phyloP scores from a whole-genome alignment of 2,113 vertebrate species.

The Spilogale gracilis region DNA sequence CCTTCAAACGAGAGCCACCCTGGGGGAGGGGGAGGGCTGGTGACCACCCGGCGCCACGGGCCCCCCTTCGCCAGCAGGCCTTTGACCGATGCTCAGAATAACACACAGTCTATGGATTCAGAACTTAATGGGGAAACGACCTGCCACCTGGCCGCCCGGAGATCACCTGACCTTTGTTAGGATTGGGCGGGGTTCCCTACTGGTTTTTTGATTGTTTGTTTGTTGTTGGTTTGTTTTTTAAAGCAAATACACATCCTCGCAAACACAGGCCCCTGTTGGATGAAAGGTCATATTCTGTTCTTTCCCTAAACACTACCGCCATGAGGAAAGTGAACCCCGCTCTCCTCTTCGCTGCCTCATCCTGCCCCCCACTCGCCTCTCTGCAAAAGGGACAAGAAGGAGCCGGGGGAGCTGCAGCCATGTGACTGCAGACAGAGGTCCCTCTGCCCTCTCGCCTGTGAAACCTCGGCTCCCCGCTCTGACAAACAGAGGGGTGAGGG shows the following conservation, averaged over 20 bases:
- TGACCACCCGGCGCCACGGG: fast-evolving
- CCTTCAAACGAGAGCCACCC: slow-evolving; percentile 99
- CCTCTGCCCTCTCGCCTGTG: fast-evolving
- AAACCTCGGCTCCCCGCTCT: no score
- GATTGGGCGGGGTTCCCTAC: fast-evolving
- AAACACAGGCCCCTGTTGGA: fast-evolving
- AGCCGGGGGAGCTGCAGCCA: no score
- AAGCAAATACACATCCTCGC: fast-evolving
- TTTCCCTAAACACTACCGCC: not conserved
- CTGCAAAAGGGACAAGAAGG: not conserved
- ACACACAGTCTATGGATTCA: fast-evolving
- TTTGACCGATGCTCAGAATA: fast-evolving
- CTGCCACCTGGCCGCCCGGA: fast-evolving
- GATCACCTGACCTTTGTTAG: not conserved
- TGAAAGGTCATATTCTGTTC: not conserved
- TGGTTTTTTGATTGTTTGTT: no score
- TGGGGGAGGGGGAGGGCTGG: slow-evolving; percentile 56
- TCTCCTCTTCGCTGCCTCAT: not conserved
- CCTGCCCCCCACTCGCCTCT: not conserved
- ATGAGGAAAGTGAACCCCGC: fast-evolving
- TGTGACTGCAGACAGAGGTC: fast-evolving
- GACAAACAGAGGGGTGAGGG: no score
- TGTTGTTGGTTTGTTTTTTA: no score
- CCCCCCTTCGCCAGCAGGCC: fast-evolving
- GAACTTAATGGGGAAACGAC: no score